A percentile compares a stretch with the other conserved stretches of the same genome.
Conservation (phyloP, 2,888 invertebrate genomes). For the Neoitamus cyanurus region DNA sequence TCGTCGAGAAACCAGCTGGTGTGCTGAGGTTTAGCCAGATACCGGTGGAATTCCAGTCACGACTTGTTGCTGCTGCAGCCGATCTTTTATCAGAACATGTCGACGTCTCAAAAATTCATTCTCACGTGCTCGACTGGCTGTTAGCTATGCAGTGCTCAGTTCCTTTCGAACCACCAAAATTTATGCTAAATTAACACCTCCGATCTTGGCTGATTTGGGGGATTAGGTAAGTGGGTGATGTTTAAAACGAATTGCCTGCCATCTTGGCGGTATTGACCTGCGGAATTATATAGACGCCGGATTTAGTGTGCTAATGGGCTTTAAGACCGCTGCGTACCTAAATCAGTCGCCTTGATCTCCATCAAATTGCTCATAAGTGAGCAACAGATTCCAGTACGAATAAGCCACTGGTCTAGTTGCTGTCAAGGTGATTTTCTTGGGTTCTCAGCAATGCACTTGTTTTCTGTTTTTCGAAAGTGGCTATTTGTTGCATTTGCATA, state of each 20-base stretch:
- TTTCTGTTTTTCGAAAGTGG: not conserved
- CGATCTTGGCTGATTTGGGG: not conserved
- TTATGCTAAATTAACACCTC: not conserved
- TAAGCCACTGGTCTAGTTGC: not conserved
- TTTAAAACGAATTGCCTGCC: not conserved
- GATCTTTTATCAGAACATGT: conserved; percentile 17
- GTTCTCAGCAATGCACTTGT: not conserved
- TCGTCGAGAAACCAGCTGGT: not conserved
- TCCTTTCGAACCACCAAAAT: not conserved
- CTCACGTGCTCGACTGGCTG: not conserved
- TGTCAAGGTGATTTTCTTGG: not conserved
- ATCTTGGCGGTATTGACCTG: not conserved
- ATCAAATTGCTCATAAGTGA: not conserved
- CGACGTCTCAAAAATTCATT: not conserved
- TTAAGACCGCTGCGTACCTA: not conserved
- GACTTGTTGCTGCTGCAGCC: not conserved
- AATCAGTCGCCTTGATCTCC: not conserved
- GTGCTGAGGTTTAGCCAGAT: not conserved
- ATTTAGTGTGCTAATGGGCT: not conserved
- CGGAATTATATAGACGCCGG: not conserved
- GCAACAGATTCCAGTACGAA: not conserved
- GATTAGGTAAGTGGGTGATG: not conserved
- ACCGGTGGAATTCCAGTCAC: not conserved
- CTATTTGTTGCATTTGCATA: not conserved
- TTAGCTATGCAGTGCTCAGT: not conserved